Evolutionary conservation across 1,140 invertebrate genomes (phyloP), one percentile per base, ranked within the genome.

Genomic region (Proctacanthus coquilletti): DNA sequence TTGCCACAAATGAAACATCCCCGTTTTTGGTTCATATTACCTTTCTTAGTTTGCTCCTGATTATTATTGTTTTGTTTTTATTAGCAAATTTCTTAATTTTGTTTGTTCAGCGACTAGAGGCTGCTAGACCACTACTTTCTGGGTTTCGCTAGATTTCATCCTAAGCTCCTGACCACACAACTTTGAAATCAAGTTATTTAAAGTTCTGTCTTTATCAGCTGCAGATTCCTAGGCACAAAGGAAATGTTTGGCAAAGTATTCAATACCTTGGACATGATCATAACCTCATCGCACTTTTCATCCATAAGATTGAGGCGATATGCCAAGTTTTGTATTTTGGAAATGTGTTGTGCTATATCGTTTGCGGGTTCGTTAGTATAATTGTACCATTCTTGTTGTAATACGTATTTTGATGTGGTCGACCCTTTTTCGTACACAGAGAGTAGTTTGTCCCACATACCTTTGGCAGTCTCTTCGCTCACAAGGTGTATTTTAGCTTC

Each of bases 351-450:
- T 2, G 43, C 36, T 17, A 51, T 45, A 21, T 34, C 32, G 9
- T 47, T 42, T 8, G 19, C 33, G 11, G 35, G 39, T 15, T 47
- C 41, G 29, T 45, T 52, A 11, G 42, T 42, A 15, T 41, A 42
- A 23, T 23, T 32, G 36, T 46, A 61, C 42, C 53, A 61, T 18
- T 51, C 27, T 40, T 62, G 47, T 29, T 58, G 48, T 5, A 60
- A 31, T 13, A 57, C 43, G 34, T 64, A 53, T 0, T 56, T 41
- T 23, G 41, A 55, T 3, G 46, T 45, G 31, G 59, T 50, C 0
- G 52, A 49, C 42, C 53, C 57, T 18, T 59, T 50, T 30, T 62
- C 60, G 34, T 60, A 58, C 2, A 62, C 42, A 19, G 48, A 42
- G 1, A 36, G 19, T 2, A 62, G 34, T 18, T 53, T 52, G 9